A percentile compares a stretch with the other conserved stretches of the same genome.
phyloP scores from a whole-genome alignment of 30 jellyfish, hydroid and myxozoan genomes.

The Catostylus mosaicus region DNA sequence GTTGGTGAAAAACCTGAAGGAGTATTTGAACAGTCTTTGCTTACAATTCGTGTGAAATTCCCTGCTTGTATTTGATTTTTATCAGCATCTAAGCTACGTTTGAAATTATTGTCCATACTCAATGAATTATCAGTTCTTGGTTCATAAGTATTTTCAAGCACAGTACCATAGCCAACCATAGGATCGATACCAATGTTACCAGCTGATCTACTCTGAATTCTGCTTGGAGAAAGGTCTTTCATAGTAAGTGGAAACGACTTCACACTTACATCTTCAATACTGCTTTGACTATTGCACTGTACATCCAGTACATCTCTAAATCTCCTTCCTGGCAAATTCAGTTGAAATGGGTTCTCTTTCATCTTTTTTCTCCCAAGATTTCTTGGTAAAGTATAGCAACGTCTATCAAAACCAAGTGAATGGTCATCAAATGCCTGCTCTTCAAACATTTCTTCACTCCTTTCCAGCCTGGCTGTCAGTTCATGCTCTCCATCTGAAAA shows the following conservation, averaged over 20 bases:
- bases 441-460: conserved; percentile 52
- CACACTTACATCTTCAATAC: conserved; percentile 43
- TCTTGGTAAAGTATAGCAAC: conserved; percentile 84
- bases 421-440: conserved; percentile 43
- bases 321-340: conserved; percentile 50
- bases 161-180: neutral
- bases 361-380: conserved; percentile 71
- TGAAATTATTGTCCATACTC: conserved; percentile 4
- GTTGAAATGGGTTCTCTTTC: conserved; percentile 77
- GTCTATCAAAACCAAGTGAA: conserved; percentile 26
- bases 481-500: conserved; percentile 95
- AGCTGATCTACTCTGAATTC: conserved; percentile 77
- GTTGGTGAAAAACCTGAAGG: conserved; percentile 9
- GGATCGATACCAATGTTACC: conserved; percentile 59
- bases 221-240: conserved; percentile 51
- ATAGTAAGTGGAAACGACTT: conserved; percentile 26
- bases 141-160: conserved; percentile 1
- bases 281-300: conserved; percentile 61
- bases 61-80: neutral
- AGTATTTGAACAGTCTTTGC: conserved; percentile 11
- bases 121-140: neutral
- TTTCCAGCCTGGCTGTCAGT: conserved; percentile 75
- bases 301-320: conserved; percentile 40
- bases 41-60: neutral
- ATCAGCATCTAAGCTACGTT: neutral